Evolutionary conservation across 2,113 vertebrate species (phyloP), one percentile per base, ranked within the genome.

Genomic region (Pimephales promelas): DNA sequence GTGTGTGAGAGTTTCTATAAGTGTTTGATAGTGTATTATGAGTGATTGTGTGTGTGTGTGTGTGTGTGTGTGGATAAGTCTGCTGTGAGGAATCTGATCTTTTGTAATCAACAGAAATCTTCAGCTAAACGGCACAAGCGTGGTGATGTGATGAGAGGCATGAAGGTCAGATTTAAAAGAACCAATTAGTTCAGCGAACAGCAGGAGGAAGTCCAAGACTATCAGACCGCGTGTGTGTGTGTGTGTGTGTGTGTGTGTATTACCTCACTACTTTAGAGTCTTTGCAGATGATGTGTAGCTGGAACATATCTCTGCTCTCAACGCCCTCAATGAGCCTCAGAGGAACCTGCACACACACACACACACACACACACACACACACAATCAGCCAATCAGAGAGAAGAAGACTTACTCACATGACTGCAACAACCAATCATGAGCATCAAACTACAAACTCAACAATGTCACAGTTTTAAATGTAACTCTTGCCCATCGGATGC

Each of bases 281-380:
- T 91, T 99, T 99, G 96, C 98, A 99, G 92, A 98, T 92, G 10
- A 99, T 98, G 91, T 99, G 97, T 88, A 99, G 93, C 93, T 99
- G 98, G 91, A 98, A 99, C 98, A 99, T 99, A 86, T 99, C 98
- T 92, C 98, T 95, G 92, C 96, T 96, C 93, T 99, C 98, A 92
- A 98, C 97, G 0, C 93, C 94, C 88, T 99, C 98, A 87, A 99
- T 98, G 92, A 99, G 96, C 91, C 97, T 96, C 90, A 99, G 96
- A 92, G 98, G 98, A 90, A 99, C 97, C 98, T 99, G 91, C 2
- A 90, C 84, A 90, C 87, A 86, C 66, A 86, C 88, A 93, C 89
- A 90, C 31, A 31, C 36, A 36, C 34, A 36, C 34, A 36, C 34
- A 36, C 36, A 36, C 36, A 36, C 6, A 36, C 36, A 36, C n/a